Evolutionary conservation across 2,113 vertebrate genomes (phyloP), one percentile per base, ranked within the genome.

Genomic region (Dipodomys merriami): DNA sequence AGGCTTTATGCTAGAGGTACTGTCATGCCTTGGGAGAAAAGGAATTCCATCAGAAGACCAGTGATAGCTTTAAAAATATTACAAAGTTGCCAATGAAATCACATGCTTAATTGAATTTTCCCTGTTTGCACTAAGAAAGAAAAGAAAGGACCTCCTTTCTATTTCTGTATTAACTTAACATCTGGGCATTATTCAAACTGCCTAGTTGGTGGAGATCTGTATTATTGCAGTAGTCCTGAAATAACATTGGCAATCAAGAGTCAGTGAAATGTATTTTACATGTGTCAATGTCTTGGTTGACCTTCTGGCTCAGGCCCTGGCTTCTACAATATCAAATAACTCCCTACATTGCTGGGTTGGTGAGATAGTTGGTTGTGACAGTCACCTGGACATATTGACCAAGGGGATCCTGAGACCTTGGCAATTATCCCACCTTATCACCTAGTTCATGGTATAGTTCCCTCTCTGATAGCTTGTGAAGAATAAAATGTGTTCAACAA

Each of bases 201-300:
- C 18, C 49, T 25, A 57, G 30, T 77, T 94, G 0, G 19, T 25
- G 12, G 73, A 46, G 20, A 29, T 35, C 90, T 44, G 69, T 46
- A 35, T 35, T 35, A 16, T 62, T 29, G 23, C 9, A 22, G n/a
- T 6, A 29, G n/a, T 62, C 35, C 23, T 90, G 95, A 16, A n/a
- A 27, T 33, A 93, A 44, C 2, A 64, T 39, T 15, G 93, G 65
- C 27, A 22, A 80, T 83, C 67, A 91, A 89, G 86, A 86, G 10
- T 0, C 44, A n/a, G 8, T 91, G 18, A 46, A 39, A 79, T 25
- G 19, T 10, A 6, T 79, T 11, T 80, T 9, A 18, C 1, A 44
- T 39, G 15, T 80, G n/a, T 46, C 30, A 62, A 29, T 68, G 46
- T 6, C 18, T 83, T n/a, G 23, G 25, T 83, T 94, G 9, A 82